These are phyloP conservation scores for Ceyx cyanopectus DNA, from an alignment of 2,113 vertebrate species.

Conservation along the genomic window DNA sequence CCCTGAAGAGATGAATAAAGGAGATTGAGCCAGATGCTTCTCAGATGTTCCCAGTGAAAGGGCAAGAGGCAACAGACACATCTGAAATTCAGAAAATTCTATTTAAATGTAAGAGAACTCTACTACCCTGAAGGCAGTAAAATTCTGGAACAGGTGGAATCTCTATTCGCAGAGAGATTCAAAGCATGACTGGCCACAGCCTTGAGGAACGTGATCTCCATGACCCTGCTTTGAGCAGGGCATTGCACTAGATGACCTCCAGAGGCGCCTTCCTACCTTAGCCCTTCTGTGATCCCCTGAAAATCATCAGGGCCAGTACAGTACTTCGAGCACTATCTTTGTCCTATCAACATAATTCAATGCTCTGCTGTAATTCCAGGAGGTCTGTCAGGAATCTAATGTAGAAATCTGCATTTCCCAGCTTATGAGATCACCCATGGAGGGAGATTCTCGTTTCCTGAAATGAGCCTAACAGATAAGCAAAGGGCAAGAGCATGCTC, in stretches of 20 bases:
- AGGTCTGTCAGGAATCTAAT: neutral
- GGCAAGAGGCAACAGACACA: neutral
- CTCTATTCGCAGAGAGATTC: neutral
- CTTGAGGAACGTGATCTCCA: neutral
- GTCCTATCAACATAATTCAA: neutral
- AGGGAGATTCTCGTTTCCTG: constrained; percentile 23
- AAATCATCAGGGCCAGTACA: neutral
- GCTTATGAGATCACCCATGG: neutral
- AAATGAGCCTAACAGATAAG: constrained; percentile 20
- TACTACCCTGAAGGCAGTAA: neutral
- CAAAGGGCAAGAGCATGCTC: constrained; percentile 4
- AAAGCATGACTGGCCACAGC: neutral
- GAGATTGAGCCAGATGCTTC: neutral
- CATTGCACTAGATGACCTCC: neutral
- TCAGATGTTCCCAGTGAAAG: neutral
- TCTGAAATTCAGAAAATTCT: neutral
- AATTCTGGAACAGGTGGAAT: neutral
- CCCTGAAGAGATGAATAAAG: neutral
- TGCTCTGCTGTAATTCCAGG: neutral
- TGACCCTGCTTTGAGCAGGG: neutral
- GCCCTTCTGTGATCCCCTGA: neutral
- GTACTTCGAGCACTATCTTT: neutral
- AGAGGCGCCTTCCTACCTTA: neutral
- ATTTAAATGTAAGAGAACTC: neutral
- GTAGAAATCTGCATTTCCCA: constrained; percentile 8